Percentiles rank a stretch among this genome's conserved stretches.
These are phyloP conservation scores for Malacoraja senta DNA, from an alignment of 2,797 vertebrate species.

Conservation along the genomic window DNA sequence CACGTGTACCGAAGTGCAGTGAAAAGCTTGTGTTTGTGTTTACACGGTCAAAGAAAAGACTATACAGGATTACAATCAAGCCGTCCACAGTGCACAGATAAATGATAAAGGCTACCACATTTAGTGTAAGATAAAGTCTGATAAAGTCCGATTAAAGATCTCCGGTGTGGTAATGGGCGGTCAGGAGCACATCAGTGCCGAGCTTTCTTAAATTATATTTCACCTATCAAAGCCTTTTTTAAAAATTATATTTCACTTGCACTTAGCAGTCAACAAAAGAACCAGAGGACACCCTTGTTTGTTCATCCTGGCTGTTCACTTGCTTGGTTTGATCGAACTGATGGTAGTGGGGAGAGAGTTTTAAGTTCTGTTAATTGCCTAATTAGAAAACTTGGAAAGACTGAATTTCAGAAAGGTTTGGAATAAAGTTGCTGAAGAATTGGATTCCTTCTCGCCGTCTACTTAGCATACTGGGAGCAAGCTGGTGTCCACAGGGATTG, in stretches of 20 bases:
- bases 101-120: too few species aligned
- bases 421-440: slow-evolving; percentile 27
- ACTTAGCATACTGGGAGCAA: slow-evolving; percentile 16
- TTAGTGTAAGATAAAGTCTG: too few species aligned
- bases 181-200: too few species aligned
- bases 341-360: slow-evolving; percentile 1
- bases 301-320: background rate
- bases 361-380: slow-evolving; percentile 21
- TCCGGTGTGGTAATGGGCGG: too few species aligned
- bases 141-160: too few species aligned
- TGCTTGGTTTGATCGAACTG: background rate
- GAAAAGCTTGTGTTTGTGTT: too few species aligned
- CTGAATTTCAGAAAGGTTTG: background rate
- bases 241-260: background rate
- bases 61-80: too few species aligned
- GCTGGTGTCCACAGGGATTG: background rate
- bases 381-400: background rate
- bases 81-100: too few species aligned
- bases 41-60: too few species aligned
- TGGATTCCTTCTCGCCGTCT: background rate
- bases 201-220: too few species aligned
- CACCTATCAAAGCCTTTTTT: background rate
- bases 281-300: background rate
- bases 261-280: background rate
- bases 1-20: too few species aligned